Evolutionary conservation across 2,113 vertebrate genomes (phyloP), one percentile per base, ranked within the genome.

Genomic region (Malurus cyaneus): DNA sequence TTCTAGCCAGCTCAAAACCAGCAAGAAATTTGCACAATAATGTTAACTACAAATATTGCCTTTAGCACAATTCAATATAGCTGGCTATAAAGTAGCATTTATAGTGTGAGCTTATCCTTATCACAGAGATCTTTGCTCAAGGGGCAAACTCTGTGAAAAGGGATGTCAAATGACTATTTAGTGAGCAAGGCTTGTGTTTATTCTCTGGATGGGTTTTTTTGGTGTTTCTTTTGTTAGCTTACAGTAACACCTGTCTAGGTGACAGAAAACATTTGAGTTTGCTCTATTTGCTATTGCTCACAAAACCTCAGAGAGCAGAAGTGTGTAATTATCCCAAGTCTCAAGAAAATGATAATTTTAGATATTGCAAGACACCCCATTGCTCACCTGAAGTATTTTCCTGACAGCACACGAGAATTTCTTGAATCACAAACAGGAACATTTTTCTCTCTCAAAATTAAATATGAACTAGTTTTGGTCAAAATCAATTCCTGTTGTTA

Each of bases 151-250:
- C 44, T 41, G 46, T 46, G 47, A 94, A 94, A 96, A 93, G 50
- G 64, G 62, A 67, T 91, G 88, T 89, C 84, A 97, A 95, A 92
- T 53, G 50, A 54, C 89, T 94, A 8, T 60, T 83, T 92, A 78
- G 93, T 41, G 79, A 94, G 47, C 66, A 65, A 80, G 62, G 44
- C 44, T 70, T 71, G 32, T 39, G 4, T 83, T 93, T 94, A 73
- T 94, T 85, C 88, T 96, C 86, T 85, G 57, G 24, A 79, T 82
- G 14, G 39, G 8, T 53, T 29, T 24, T 93, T 80, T 78, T 52
- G 24, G 6, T 95, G 76, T 96, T 97, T 97, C 83, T 97, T 94
- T 97, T 94, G 77, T 97, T 94, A 95, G 78, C 49, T 97, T 96
- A 61, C 82, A 91, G 76, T 96, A 92, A 93, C 94, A 94, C 83